Percentiles rank a stretch among this genome's conserved stretches.
Conservation (phyloP, 2,888 invertebrate species). For the Yponomeuta evonymella region DNA sequence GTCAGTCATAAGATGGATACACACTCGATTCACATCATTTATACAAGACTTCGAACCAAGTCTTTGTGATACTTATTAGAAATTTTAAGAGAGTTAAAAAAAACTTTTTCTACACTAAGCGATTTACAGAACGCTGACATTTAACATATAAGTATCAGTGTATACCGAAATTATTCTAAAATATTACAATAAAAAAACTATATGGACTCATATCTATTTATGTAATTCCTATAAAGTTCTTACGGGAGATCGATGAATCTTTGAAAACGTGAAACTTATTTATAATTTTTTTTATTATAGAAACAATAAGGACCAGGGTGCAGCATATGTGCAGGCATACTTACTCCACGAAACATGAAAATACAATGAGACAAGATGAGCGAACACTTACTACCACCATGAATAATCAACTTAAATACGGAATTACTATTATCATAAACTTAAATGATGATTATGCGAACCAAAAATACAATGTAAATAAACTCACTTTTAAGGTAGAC, state of each 20-base stretch:
- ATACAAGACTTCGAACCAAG: background rate
- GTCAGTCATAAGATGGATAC: background rate
- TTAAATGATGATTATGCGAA: background rate
- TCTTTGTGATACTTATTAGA: background rate
- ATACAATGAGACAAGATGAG: background rate
- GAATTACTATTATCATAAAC: background rate
- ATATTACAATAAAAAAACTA: constrained; percentile 31
- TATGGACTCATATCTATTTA: constrained; percentile 20
- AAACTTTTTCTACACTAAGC: constrained; percentile 37
- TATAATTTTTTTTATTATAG: background rate
- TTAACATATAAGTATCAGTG: constrained; percentile 36
- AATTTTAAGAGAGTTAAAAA: constrained; percentile 5
- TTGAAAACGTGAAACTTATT: constrained; percentile 18
- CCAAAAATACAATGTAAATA: background rate
- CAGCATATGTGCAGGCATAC: constrained; percentile 8
- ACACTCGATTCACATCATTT: constrained; percentile 3
- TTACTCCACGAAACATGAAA: background rate
- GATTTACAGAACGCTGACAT: constrained; percentile 44
- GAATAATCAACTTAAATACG: background rate
- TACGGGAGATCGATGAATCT: constrained; percentile 31
- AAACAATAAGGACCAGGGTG: background rate
- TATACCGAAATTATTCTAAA: constrained; percentile 27
- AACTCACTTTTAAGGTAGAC: too few relatives aligned
- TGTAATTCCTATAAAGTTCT: constrained; percentile 26
- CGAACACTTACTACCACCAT: background rate